These are phyloP conservation scores for Dasypus novemcinctus DNA, from an alignment of 2,113 vertebrate genomes.

Conservation along the genomic window DNA sequence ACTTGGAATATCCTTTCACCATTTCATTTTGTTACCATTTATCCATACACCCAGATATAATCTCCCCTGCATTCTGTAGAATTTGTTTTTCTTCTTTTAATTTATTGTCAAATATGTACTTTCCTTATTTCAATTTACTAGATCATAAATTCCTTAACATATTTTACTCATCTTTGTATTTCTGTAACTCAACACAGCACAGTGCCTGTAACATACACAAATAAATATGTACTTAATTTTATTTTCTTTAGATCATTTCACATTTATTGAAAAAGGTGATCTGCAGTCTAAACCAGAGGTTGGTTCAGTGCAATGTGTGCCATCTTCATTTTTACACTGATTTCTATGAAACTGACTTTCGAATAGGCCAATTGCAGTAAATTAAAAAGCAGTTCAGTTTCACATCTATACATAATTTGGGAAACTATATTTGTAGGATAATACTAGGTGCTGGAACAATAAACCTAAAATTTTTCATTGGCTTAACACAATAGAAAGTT, in stretches of 20 bases:
- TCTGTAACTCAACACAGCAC: not conserved
- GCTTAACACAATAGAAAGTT: not conserved
- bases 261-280: not conserved
- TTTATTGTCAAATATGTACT: not conserved
- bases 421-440: not conserved
- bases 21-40: not conserved
- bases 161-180: not conserved
- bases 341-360: not conserved
- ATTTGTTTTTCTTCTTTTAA: not conserved
- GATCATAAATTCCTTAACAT: not conserved
- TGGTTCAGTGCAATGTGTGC: not conserved
- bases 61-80: not conserved
- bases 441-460: not conserved
- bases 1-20: not conserved
- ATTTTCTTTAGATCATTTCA: not conserved
- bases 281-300: not conserved
- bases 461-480: not conserved
- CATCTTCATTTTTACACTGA: not conserved
- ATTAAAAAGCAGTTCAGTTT: not conserved
- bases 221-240: not conserved
- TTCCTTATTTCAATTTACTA: not conserved
- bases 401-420: not conserved
- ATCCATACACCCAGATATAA: not conserved
- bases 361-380: not conserved
- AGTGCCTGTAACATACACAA: not conserved